Conservation (phyloP, 2,113 vertebrate species). For the Gambusia holbrooki region DNA sequence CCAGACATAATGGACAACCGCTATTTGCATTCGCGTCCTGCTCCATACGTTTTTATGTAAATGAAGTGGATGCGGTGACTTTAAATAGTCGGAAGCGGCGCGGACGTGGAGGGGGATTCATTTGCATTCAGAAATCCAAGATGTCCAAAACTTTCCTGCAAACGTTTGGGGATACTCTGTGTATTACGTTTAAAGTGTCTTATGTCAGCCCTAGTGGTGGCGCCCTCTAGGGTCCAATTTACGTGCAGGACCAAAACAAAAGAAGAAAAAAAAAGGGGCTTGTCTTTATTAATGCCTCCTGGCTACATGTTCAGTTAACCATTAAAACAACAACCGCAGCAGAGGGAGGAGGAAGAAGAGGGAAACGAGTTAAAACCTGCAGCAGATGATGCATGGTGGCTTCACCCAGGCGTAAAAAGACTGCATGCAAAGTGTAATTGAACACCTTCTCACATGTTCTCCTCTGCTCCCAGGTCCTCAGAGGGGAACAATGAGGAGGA, state of each 20-base stretch:
- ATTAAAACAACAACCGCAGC: not conserved
- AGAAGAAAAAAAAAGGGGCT: not conserved
- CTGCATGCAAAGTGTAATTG: conserved; percentile 4
- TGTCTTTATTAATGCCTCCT: not conserved
- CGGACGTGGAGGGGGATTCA: not conserved
- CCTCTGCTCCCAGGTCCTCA: conserved; percentile 44
- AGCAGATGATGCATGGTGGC: not conserved
- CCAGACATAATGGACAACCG: not conserved
- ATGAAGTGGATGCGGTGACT: conserved; percentile 2
- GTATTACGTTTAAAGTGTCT: not conserved
- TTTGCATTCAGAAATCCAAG: conserved; percentile 5
- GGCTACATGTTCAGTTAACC: not conserved
- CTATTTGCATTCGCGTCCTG: conserved; percentile 27
- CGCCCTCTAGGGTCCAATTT: not conserved
- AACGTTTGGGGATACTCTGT: not conserved
- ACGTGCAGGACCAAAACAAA: not conserved
- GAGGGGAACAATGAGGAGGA: conserved; percentile 64
- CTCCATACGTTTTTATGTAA: not conserved
- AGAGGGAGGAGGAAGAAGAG: too few species aligned
- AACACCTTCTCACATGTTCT: not conserved
- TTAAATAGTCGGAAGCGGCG: not conserved
- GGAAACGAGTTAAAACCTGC: not conserved
- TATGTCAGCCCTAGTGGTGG: not conserved
- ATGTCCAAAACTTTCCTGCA: not conserved
- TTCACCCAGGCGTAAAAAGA: not conserved